phyloP scores from a whole-genome alignment of 1,140 invertebrate species.

The Dendrolimus kikuchii region DNA sequence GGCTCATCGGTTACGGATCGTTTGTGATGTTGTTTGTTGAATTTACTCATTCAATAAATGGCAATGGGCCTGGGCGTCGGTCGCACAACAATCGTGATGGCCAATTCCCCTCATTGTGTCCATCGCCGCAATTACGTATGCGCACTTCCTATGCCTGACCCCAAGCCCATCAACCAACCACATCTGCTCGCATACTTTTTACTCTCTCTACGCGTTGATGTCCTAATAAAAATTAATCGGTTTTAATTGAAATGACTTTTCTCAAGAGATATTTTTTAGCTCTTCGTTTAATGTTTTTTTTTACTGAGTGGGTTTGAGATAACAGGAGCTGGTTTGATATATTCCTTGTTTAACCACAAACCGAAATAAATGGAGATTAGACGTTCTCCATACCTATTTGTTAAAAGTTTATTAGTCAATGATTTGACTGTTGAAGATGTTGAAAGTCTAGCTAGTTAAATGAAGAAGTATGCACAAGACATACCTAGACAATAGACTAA shows the following conservation, averaged over 20 bases:
- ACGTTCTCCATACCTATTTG: too few species aligned
- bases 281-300: conserved; percentile 3
- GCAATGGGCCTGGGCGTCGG: conserved; percentile 59
- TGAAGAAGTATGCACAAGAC: too few species aligned
- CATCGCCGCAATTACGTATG: conserved; percentile 60
- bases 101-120: conserved; percentile 69
- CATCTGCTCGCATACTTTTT: conserved; percentile 40
- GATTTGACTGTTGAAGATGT: too few species aligned
- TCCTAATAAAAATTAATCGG: conserved; percentile 19
- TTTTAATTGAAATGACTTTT: conserved; percentile 14
- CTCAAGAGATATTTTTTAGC: too few species aligned
- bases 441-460: too few species aligned
- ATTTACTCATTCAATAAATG: conserved; percentile 67
- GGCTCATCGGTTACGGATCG: conserved; percentile 45
- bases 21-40: conserved; percentile 51
- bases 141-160: conserved; percentile 54
- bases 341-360: too few species aligned
- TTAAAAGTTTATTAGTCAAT: too few species aligned
- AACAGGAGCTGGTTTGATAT: not conserved
- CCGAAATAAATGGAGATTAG: too few species aligned
- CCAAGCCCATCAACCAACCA: conserved; percentile 26
- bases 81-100: conserved; percentile 68
- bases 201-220: conserved; percentile 17
- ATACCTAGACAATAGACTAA: too few species aligned
- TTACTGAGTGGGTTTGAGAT: conserved; percentile 3